Evolutionary conservation across 2,113 vertebrate species (phyloP).

Genomic region (Gallinago paraguaiae): DNA sequence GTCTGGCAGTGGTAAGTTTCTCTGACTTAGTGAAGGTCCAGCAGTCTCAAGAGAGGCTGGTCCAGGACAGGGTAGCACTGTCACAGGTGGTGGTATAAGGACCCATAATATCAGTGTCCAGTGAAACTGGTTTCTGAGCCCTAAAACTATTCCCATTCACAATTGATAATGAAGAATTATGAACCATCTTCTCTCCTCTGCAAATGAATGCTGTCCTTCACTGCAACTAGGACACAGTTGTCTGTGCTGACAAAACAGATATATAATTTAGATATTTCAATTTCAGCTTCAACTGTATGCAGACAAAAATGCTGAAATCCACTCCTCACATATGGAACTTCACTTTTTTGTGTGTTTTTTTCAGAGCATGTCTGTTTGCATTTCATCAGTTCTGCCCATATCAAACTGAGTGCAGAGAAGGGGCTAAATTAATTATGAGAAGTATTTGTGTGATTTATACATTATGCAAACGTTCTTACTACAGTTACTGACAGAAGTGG

Average conservation of each 20-base stretch:
- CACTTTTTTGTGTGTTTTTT: not conserved
- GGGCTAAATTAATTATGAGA: constrained; percentile 38
- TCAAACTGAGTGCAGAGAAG: not conserved
- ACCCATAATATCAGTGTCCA: not conserved
- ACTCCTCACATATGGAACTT: not conserved
- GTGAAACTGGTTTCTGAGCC: not conserved
- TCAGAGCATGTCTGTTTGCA: not conserved
- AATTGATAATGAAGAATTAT: not conserved
- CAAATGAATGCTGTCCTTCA: not conserved
- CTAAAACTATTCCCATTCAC: not conserved
- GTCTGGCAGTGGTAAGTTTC: not conserved
- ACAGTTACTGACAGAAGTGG: not conserved
- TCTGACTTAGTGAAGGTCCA: not conserved
- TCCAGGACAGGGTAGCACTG: not conserved
- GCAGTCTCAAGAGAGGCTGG: rapidly evolving
- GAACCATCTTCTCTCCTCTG: not conserved
- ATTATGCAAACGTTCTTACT: not conserved
- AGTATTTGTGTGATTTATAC: not conserved
- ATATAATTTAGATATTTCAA: not conserved
- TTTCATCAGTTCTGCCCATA: not conserved
- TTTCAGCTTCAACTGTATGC: not conserved
- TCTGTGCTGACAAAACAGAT: not conserved
- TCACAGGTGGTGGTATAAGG: not conserved
- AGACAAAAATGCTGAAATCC: not conserved
- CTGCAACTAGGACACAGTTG: not conserved